phyloP scores from a whole-genome alignment of 2,113 vertebrate genomes.

The Colossoma macropomum region DNA sequence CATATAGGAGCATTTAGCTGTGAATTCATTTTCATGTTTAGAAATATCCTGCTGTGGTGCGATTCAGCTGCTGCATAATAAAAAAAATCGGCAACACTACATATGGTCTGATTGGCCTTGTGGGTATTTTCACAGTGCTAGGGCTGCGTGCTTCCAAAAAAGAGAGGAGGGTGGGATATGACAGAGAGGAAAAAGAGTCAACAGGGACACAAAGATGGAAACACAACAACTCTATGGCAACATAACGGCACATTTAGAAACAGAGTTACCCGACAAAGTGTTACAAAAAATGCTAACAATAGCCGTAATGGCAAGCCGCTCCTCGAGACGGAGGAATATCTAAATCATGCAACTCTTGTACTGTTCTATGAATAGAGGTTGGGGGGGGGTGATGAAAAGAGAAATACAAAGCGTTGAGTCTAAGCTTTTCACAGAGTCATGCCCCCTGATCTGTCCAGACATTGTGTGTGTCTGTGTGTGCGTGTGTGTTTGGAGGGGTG shows the following conservation, averaged over 20 bases:
- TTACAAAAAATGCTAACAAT: conserved; percentile 36
- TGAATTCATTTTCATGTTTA: conserved; percentile 82
- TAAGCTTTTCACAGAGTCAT: conserved; percentile 47
- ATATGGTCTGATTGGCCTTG: conserved; percentile 70
- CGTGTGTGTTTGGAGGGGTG: conserved; percentile 54
- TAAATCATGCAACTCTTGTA: conserved; percentile 61
- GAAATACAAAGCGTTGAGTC: conserved; percentile 41
- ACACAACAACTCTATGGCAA: conserved; percentile 48
- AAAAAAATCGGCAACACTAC: conserved; percentile 69
- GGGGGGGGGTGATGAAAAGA: not conserved
- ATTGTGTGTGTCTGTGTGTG: conserved; percentile 19
- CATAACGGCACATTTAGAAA: conserved; percentile 53
- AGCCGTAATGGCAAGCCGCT: conserved; percentile 26
- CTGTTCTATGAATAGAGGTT: conserved; percentile 54
- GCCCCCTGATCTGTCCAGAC: conserved; percentile 54
- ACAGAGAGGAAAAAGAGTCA: conserved; percentile 25
- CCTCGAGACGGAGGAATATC: conserved; percentile 49
- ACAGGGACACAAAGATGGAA: conserved; percentile 40
- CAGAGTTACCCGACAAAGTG: conserved; percentile 40
- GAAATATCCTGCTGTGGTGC: conserved; percentile 79
- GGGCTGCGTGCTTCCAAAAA: conserved; percentile 44
- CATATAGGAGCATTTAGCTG: conserved; percentile 79
- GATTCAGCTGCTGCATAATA: conserved; percentile 69
- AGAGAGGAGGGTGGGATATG: not conserved
- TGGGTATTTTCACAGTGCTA: conserved; percentile 73